Conservation (phyloP, 2,888 invertebrate species). For the Heteropelma amictum region DNA sequence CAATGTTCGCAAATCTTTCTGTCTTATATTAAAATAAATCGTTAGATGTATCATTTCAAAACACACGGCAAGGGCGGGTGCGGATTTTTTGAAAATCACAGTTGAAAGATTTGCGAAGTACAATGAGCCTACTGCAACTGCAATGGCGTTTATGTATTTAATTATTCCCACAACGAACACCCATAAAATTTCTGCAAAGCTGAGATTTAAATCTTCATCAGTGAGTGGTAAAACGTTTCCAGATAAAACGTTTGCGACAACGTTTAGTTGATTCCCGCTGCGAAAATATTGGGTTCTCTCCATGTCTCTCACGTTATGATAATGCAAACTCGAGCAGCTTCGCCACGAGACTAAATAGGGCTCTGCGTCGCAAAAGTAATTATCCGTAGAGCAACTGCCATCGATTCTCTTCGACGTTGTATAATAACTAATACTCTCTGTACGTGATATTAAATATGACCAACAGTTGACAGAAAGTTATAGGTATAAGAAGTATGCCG, state of each 20-base stretch:
- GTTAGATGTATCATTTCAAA: constrained; percentile 53
- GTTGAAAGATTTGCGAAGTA: constrained; percentile 43
- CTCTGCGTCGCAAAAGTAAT: too few species aligned
- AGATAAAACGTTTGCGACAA: constrained; percentile 54
- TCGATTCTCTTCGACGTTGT: too few species aligned
- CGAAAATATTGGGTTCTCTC: constrained; percentile 46
- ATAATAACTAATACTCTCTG: too few species aligned
- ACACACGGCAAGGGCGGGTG: constrained; percentile 36
- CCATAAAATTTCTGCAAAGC: not conserved
- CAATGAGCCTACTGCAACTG: constrained; percentile 25
- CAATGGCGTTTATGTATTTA: constrained; percentile 30
- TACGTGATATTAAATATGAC: too few species aligned
- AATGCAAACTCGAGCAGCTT: too few species aligned
- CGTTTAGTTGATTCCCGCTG: constrained; percentile 57
- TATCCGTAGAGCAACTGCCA: too few species aligned
- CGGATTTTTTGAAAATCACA: constrained; percentile 53
- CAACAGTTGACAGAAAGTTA: too few species aligned
- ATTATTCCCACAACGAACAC: not conserved
- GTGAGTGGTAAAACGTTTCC: constrained; percentile 61
- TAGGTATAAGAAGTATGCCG: too few species aligned
- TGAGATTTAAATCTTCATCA: not conserved
- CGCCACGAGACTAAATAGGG: too few species aligned
- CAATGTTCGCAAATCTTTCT: constrained; percentile 45
- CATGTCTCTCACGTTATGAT: not conserved
- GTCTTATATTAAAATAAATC: constrained; percentile 52